Evolutionary conservation across 2,797 vertebrate genomes (phyloP).

Genomic region (Crypturellus tataupa): DNA sequence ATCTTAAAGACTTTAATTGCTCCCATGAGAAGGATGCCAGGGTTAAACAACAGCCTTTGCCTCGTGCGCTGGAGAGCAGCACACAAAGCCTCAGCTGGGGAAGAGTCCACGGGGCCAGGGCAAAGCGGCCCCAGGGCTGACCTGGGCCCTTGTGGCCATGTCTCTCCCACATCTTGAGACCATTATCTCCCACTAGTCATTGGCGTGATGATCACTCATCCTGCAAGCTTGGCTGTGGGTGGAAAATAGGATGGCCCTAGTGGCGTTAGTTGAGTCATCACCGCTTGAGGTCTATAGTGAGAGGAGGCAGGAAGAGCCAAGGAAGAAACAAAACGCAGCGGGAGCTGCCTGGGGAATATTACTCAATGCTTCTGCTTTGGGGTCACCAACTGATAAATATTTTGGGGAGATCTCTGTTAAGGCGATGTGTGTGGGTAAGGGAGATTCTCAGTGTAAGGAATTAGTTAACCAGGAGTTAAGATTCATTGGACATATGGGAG

Average conservation of each 20-base stretch:
- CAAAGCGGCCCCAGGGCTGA: neutral
- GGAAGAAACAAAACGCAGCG: neutral
- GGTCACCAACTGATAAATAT: neutral
- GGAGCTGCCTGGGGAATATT: neutral
- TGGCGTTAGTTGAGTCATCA: neutral
- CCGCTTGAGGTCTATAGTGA: neutral
- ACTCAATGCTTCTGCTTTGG: neutral
- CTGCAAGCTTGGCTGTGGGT: neutral
- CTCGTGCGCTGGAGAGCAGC: slow-evolving; percentile 13
- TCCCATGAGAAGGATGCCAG: slow-evolving; percentile 68
- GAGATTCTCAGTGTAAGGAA: neutral
- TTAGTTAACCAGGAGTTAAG: neutral
- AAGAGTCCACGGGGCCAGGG: neutral
- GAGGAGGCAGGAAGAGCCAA: neutral
- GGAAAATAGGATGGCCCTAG: neutral
- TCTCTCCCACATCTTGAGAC: neutral
- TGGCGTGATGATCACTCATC: neutral
- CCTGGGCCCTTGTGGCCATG: too few relatives aligned
- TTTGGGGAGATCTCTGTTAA: neutral
- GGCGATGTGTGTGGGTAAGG: neutral
- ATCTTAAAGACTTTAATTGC: slow-evolving; percentile 71
- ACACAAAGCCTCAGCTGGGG: neutral
- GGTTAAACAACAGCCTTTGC: slow-evolving; percentile 46
- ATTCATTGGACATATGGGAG: neutral
- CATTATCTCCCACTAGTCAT: neutral